A percentile compares a stretch with the other conserved stretches of the same genome.
Conservation (phyloP, 2,797 vertebrate genomes). For the Chelon auratus region DNA sequence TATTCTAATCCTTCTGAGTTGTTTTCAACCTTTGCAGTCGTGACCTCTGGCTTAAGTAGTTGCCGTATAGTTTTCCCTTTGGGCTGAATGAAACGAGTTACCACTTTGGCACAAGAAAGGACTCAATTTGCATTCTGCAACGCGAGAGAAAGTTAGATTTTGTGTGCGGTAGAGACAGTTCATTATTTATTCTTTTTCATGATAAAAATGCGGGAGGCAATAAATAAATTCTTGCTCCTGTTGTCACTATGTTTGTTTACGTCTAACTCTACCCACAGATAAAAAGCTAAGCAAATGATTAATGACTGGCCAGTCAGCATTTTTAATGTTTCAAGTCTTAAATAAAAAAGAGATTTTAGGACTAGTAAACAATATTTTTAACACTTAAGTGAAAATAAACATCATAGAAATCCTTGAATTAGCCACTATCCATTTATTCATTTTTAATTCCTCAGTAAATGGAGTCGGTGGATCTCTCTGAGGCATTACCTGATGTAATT, state of each 20-base stretch:
- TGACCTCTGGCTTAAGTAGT: constrained; percentile 13
- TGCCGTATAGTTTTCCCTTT: constrained; percentile 1
- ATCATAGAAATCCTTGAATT: neutral
- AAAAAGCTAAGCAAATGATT: constrained; percentile 48
- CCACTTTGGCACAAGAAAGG: constrained; percentile 23
- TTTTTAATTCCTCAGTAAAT: constrained; percentile 22
- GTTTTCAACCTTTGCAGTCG: constrained; percentile 16
- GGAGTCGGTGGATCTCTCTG: constrained; percentile 1
- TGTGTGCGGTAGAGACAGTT: constrained; percentile 24
- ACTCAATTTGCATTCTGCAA: constrained; percentile 26
- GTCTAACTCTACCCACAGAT: constrained; percentile 33
- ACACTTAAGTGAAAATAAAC: constrained; percentile 14
- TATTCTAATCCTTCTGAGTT: constrained; percentile 6
- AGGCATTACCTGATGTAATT: constrained; percentile 28
- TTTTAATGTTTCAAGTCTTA: constrained; percentile 25
- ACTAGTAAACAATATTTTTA: constrained; percentile 14
- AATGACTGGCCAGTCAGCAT: constrained; percentile 25
- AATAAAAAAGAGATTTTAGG: neutral
- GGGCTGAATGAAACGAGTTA: constrained; percentile 26
- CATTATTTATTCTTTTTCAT: constrained; percentile 48
- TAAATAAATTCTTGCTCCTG: constrained; percentile 21
- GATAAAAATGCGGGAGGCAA: constrained; percentile 38
- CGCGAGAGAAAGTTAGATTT: constrained; percentile 31
- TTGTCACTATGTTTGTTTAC: constrained; percentile 47
- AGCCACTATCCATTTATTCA: constrained; percentile 13